These are phyloP conservation scores for Acyrthosiphon pisum DNA, from an alignment of 1,140 invertebrate species.

Conservation along the genomic window DNA sequence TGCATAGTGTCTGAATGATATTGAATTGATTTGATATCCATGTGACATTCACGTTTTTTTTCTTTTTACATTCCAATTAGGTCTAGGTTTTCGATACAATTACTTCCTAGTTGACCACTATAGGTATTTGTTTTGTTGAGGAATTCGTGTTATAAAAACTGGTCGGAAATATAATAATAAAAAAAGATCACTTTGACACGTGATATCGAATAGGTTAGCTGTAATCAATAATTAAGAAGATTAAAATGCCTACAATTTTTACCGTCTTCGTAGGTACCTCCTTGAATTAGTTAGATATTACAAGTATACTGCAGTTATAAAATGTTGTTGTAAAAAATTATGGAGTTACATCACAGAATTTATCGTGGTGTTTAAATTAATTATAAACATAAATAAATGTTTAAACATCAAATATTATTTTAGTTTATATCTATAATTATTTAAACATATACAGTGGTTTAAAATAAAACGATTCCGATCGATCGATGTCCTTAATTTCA, in stretches of 20 bases:
- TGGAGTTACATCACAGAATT: background rate
- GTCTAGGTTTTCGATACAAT: conserved; percentile 18
- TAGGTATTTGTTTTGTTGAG: background rate
- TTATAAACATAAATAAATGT: background rate
- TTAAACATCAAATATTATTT: background rate
- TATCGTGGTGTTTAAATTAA: background rate
- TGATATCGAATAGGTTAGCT: background rate
- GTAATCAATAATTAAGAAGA: background rate
- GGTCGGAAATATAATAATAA: background rate
- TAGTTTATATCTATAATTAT: background rate
- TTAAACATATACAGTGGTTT: background rate
- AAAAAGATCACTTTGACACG: background rate
- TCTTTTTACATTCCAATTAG: conserved; percentile 6
- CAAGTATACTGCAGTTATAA: background rate
- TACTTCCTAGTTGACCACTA: background rate
- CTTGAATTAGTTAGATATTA: background rate
- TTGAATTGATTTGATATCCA: conserved; percentile 29
- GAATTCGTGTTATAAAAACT: background rate
- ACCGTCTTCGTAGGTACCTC: background rate
- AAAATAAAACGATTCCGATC: background rate
- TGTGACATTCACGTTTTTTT: conserved; percentile 36
- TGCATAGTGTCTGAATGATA: background rate
- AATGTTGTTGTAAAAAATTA: background rate
- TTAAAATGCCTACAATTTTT: background rate
- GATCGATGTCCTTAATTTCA: background rate